Evolutionary conservation across 92 coral and sea anemone species (phyloP), one percentile per base, ranked within the genome.

Genomic region (Phymanthus crucifer): DNA sequence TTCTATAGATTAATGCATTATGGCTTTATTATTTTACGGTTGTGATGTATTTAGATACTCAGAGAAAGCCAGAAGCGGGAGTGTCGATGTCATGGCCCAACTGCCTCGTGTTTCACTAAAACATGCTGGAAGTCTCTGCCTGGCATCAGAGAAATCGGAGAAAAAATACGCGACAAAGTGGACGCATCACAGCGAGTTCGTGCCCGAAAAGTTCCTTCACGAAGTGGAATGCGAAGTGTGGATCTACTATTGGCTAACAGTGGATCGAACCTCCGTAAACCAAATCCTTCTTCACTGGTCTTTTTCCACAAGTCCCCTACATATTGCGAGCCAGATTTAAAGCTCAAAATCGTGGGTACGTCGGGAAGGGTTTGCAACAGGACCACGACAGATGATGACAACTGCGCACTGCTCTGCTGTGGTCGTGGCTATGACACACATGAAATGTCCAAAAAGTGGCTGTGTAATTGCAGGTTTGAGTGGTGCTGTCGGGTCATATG

Each of bases 401-500:
- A 85, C 64, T 93, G 97, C 73, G 78, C 80, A 10, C 58, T 73
- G 24, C 43, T 93, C 76, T 93, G 97, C 83, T 93, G 97, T 74
- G 94, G 94, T 18, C 92, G 94, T 57, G 94, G 94, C 12, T 83
- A 93, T 79, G 86, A 93, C 26, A 93, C 90, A 18, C 88, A 89
- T 31, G 87, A 76, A 24, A 69, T 74, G 24, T 74, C 77, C n/a
- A 65, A 71, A 52, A 65, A 45, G 43, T 84, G 82, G 70, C 40
- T 50, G 31, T 93, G 97, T 48, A 31, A 77, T 74, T 93, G 97
- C 50, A 87, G 87, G 66, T 93, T 93, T 77, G 71, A 80, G 16
- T 93, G 94, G 94, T 93, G 97, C 73, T 96, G 99, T 54, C 65
- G 72, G 11, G 99, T 96, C 21, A 78, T 48, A 40, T 96, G 99